Evolutionary conservation across 2,797 vertebrate species (phyloP).

Genomic region (Cephalopachus bancanus): DNA sequence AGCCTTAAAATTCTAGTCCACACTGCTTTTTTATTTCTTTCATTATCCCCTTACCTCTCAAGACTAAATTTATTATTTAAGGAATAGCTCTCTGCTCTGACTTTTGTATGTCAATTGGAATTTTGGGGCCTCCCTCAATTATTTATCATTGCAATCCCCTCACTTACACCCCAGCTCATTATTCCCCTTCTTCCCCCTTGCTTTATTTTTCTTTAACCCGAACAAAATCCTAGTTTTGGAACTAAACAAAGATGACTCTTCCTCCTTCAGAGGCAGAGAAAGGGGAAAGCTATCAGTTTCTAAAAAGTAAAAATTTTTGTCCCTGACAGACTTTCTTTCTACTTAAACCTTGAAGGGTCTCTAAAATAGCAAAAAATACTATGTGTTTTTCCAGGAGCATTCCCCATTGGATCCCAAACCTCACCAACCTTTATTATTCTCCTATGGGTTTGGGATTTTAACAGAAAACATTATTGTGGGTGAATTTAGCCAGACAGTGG

Average conservation of each 20-base stretch:
- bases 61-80: background rate
- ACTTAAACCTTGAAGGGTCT: background rate
- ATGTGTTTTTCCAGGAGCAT: background rate
- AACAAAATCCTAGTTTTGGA: background rate
- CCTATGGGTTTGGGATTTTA: background rate
- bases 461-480: background rate
- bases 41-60: background rate
- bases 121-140: background rate
- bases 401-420: background rate
- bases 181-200: too few relatives aligned
- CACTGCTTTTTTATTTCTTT: background rate
- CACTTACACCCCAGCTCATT: too few relatives aligned
- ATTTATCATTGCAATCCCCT: too few relatives aligned
- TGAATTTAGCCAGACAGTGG: background rate
- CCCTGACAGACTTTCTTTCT: background rate
- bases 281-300: background rate
- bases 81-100: background rate
- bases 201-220: background rate
- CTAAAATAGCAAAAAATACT: background rate
- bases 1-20: background rate
- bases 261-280: background rate
- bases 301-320: background rate
- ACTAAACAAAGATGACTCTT: background rate
- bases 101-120: background rate
- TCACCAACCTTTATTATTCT: constrained; percentile 6